phyloP scores from a whole-genome alignment of 2,797 vertebrate genomes.

The Notamacropus eugenii region DNA sequence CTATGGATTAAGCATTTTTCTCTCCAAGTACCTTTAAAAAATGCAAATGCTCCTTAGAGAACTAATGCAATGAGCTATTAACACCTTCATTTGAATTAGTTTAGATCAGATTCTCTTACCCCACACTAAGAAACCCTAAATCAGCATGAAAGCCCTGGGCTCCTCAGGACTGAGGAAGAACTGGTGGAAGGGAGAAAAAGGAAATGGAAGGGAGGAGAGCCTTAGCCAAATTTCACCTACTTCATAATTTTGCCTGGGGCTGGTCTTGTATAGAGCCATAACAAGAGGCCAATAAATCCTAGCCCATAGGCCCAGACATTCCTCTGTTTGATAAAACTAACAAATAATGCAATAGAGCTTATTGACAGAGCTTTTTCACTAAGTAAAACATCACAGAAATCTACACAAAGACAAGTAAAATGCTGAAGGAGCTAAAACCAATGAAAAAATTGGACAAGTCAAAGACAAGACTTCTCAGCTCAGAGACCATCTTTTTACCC shows the following conservation, averaged over 20 bases:
- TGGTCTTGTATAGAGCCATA: background rate
- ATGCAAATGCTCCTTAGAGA: background rate
- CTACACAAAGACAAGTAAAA: background rate
- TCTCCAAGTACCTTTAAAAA: background rate
- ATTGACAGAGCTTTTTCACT: background rate
- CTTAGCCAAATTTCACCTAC: background rate
- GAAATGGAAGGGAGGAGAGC: background rate
- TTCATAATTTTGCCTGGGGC: background rate
- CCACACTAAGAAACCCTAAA: background rate
- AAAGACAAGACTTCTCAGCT: background rate
- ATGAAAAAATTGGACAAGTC: background rate
- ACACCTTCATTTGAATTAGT: background rate
- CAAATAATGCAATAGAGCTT: background rate
- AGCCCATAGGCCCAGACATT: background rate
- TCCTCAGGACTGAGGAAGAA: background rate
- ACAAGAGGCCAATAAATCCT: background rate
- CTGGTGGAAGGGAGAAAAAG: constrained; percentile 1
- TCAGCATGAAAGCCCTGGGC: background rate
- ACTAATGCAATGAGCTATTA: background rate
- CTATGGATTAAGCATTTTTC: background rate
- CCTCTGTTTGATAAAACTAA: background rate
- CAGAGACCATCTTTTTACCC: background rate
- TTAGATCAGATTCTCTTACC: constrained; percentile 8
- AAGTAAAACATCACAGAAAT: constrained; percentile 14
- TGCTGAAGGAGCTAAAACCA: background rate